phyloP scores from a whole-genome alignment of 2,888 invertebrate genomes.

The Pyrochroa serraticornis region DNA sequence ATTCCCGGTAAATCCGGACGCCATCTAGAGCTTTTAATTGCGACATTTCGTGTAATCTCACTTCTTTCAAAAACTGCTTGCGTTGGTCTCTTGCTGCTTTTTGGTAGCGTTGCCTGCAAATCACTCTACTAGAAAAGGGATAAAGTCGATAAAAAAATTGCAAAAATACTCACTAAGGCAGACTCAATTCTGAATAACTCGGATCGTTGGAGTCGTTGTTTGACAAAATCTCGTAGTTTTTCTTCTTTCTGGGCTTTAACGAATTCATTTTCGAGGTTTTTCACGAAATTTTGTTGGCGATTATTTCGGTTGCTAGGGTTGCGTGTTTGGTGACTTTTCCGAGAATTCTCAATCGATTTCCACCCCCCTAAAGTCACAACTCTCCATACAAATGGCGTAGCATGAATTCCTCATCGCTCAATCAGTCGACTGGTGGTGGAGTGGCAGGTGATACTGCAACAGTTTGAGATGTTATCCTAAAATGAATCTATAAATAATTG shows the following conservation, averaged over 20 bases:
- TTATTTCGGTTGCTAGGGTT: slow-evolving; percentile 1
- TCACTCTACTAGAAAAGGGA: slow-evolving; percentile 60
- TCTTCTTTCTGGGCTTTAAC: background rate
- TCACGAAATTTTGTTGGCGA: background rate
- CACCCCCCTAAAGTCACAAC: background rate
- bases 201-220: slow-evolving; percentile 56
- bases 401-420: too few relatives aligned
- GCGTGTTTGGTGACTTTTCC: slow-evolving; percentile 19
- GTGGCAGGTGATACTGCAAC: too few relatives aligned
- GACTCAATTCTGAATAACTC: slow-evolving; percentile 63
- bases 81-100: slow-evolving; percentile 61
- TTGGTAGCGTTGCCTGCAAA: slow-evolving; percentile 68
- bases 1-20: slow-evolving; percentile 68
- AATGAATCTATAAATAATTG: too few relatives aligned
- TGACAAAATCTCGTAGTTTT: background rate
- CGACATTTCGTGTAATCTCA: slow-evolving; percentile 66
- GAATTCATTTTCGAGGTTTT: slow-evolving; percentile 3
- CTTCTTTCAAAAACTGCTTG: slow-evolving; percentile 67
- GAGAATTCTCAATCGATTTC: slow-evolving; percentile 9
- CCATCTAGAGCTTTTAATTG: slow-evolving; percentile 69
- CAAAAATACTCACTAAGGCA: slow-evolving; percentile 65
- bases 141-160: background rate
- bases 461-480: too few relatives aligned
- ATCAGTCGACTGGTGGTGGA: too few relatives aligned
- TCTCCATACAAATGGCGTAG: too few relatives aligned